Percentiles rank a stretch among this genome's conserved stretches.
phyloP scores from a whole-genome alignment of 1,140 invertebrate genomes.

The Drosophila repletoides region DNA sequence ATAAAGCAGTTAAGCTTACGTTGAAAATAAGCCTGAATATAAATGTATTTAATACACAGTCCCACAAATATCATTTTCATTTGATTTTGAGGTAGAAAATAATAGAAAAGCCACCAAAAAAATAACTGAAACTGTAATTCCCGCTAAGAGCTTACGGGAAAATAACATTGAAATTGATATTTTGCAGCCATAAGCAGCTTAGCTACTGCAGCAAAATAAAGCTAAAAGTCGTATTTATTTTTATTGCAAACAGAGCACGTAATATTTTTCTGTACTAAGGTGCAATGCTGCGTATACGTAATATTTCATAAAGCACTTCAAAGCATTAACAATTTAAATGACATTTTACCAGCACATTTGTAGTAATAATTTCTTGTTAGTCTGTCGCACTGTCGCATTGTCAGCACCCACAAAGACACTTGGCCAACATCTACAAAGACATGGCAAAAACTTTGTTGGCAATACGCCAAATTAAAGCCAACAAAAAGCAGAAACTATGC shows the following conservation, averaged over 20 bases:
- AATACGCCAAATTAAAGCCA: constrained; percentile 14
- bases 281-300: constrained; percentile 23
- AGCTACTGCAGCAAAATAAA: not conserved
- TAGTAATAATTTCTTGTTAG: constrained; percentile 35
- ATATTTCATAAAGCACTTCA: constrained; percentile 38
- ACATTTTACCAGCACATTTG: constrained; percentile 22
- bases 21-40: too few species aligned
- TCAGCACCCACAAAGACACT: constrained; percentile 20
- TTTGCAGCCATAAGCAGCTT: not conserved
- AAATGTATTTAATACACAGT: too few species aligned
- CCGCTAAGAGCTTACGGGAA: not conserved
- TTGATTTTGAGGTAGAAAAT: too few species aligned
- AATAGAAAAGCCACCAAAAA: too few species aligned
- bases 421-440: not conserved
- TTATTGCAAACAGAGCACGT: not conserved
- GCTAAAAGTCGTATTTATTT: not conserved
- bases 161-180: not conserved
- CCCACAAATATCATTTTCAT: too few species aligned
- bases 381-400: not conserved
- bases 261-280: too few species aligned
- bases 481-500: constrained; percentile 17
- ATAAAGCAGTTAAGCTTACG: too few species aligned
- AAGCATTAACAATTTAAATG: constrained; percentile 27
- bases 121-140: not conserved
- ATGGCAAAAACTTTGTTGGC: constrained; percentile 2